Evolutionary conservation across 2,888 invertebrate genomes (phyloP).

Genomic region (Stenchaetothrips biformis): DNA sequence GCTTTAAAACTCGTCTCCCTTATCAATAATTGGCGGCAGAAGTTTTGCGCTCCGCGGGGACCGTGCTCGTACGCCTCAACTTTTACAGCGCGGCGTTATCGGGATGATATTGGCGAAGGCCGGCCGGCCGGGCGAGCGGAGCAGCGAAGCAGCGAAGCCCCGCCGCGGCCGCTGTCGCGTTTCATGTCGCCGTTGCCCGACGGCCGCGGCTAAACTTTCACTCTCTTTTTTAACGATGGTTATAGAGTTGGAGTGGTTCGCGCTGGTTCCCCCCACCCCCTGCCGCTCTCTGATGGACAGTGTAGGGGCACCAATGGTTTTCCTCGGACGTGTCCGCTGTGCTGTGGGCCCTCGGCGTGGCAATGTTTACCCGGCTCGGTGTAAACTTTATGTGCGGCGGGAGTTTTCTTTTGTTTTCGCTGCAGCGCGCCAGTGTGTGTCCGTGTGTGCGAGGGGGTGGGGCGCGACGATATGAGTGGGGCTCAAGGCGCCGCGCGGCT

Average conservation of each 20-base stretch:
- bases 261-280: too few relatives aligned
- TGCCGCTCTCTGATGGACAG: too few relatives aligned
- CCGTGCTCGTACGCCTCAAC: not conserved
- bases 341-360: not conserved
- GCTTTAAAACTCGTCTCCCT: conserved; percentile 21
- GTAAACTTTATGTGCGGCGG: conserved; percentile 10
- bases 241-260: too few relatives aligned
- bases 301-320: too few relatives aligned
- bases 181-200: too few relatives aligned
- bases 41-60: not conserved
- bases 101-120: not conserved
- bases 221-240: too few relatives aligned
- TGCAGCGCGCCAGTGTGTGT: not conserved
- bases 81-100: conserved; percentile 9
- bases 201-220: too few relatives aligned
- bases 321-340: not conserved
- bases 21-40: conserved; percentile 20
- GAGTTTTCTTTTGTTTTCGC: conserved; percentile 22
- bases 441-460: not conserved
- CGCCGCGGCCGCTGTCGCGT: too few relatives aligned
- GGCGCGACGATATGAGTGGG: not conserved
- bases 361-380: not conserved
- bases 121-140: not conserved
- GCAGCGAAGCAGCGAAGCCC: too few relatives aligned
- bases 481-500: too few relatives aligned